Evolutionary conservation across 1,140 invertebrate species (phyloP), one percentile per base, ranked within the genome.

Genomic region (Pectinophora gossypiella): DNA sequence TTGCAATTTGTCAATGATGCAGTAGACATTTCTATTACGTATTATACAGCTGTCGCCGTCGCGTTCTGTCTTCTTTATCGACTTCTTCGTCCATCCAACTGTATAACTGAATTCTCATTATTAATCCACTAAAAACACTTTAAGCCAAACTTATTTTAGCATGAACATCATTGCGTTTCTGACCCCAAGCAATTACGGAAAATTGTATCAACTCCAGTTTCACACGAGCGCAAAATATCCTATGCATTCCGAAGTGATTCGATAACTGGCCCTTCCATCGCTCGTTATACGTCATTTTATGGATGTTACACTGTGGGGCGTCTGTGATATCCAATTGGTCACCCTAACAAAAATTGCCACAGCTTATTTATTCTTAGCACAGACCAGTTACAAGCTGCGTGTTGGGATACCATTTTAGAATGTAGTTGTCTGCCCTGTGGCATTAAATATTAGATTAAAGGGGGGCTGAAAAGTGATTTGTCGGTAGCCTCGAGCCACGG

Each of bases 161-260:
- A n/a, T n/a, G n/a, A n/a, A n/a, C n/a, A n/a, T n/a, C n/a, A n/a
- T n/a, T n/a, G n/a, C n/a, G n/a, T n/a, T n/a, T n/a, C n/a, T n/a
- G n/a, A n/a, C n/a, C n/a, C n/a, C n/a, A n/a, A n/a, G n/a, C n/a
- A 66, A 69, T 68, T 64, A 55, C 55, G 56, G 56, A 52, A 73
- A 75, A 73, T 73, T 62, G 64, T 68, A 66, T 70, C 56, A 57
- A 44, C 60, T 32, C 27, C 2, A n/a, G 32, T 53, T 50, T 68
- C 63, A 58, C 61, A 64, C 57, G 51, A 63, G 74, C 76, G 70
- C 52, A 68, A 76, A 80, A 80, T 76, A 77, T 73, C 72, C 74
- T 67, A 80, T 80, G 72, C 72, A 80, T 80, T 74, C 65, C 64
- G 51, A 54, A 80, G 72, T 80, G 68, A 80, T 75, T 76, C 65